Percentiles rank a stretch among this genome's conserved stretches.
Conservation (phyloP, 2,888 invertebrate species). For the Cheilosia scutellata region DNA sequence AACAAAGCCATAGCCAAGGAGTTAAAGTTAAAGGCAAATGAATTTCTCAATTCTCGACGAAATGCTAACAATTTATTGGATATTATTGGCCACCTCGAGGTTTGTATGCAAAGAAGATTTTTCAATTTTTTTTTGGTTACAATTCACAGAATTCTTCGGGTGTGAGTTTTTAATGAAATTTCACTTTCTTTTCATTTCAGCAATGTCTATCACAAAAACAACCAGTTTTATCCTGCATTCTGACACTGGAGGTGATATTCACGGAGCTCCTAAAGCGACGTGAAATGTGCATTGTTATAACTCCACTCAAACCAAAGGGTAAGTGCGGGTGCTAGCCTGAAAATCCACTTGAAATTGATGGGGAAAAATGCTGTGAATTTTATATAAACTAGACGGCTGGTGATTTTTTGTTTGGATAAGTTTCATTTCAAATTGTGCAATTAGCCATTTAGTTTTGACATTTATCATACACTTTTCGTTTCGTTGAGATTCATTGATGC, state of each 20-base stretch:
- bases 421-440: constrained; percentile 21
- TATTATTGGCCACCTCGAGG: constrained; percentile 89
- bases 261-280: constrained; percentile 88
- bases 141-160: neutral
- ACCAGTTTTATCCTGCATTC: constrained; percentile 86
- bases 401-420: neutral
- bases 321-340: constrained; percentile 61
- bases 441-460: constrained; percentile 10
- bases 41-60: constrained; percentile 88
- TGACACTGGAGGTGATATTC: constrained; percentile 90
- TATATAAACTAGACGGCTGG: constrained; percentile 15
- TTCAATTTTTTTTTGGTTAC: constrained; percentile 27
- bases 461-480: constrained; percentile 2
- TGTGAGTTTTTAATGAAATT: neutral
- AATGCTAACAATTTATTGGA: constrained; percentile 88
- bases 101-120: constrained; percentile 79
- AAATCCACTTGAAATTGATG: neutral
- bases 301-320: constrained; percentile 86
- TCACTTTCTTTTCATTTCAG: constrained; percentile 74
- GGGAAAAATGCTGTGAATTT: constrained; percentile 20
- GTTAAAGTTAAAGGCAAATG: constrained; percentile 88
- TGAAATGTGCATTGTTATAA: constrained; percentile 87
- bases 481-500: neutral
- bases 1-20: constrained; percentile 87
- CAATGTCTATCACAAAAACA: constrained; percentile 80